These are phyloP conservation scores for Solenopsis fugax DNA, from an alignment of 1,140 invertebrate genomes.

Conservation along the genomic window DNA sequence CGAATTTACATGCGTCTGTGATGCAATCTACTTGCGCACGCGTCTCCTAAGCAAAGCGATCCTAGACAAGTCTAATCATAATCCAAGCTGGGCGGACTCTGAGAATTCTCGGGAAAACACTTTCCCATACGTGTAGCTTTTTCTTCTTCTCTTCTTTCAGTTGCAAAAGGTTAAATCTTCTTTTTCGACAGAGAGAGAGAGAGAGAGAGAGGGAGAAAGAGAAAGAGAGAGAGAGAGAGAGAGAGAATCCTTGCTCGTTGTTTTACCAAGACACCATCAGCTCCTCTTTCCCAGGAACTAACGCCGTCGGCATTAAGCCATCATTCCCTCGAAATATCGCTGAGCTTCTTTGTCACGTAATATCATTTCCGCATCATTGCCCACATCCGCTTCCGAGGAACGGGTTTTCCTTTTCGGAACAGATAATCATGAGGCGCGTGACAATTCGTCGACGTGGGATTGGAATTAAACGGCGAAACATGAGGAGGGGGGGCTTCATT, in stretches of 20 bases:
- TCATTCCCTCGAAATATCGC: conserved; percentile 6
- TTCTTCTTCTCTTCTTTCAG: conserved; percentile 49
- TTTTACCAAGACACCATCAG: neutral
- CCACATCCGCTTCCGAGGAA: neutral
- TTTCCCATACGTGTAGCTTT: conserved; percentile 76
- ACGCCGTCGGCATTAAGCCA: neutral
- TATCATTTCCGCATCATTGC: conserved; percentile 10
- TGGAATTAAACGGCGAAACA: neutral
- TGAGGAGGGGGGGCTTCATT: neutral
- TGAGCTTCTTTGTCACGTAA: conserved; percentile 39
- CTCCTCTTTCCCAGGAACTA: conserved; percentile 20
- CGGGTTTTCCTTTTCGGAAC: neutral
- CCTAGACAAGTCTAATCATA: conserved; percentile 9
- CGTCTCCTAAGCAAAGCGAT: neutral
- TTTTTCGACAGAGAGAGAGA: conserved; percentile 17
- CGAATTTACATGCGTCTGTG: conserved; percentile 31
- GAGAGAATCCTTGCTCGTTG: neutral
- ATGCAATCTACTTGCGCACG: conserved; percentile 21
- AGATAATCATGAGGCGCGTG: neutral
- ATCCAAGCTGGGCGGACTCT: conserved; percentile 64
- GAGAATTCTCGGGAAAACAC: conserved; percentile 79
- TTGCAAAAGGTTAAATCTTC: conserved; percentile 75
- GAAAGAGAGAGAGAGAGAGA: conserved; percentile 33
- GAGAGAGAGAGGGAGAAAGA: too few species aligned
- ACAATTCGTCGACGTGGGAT: neutral